Conservation (phyloP, 2,888 invertebrate genomes). For the Brachypterus glaber region DNA sequence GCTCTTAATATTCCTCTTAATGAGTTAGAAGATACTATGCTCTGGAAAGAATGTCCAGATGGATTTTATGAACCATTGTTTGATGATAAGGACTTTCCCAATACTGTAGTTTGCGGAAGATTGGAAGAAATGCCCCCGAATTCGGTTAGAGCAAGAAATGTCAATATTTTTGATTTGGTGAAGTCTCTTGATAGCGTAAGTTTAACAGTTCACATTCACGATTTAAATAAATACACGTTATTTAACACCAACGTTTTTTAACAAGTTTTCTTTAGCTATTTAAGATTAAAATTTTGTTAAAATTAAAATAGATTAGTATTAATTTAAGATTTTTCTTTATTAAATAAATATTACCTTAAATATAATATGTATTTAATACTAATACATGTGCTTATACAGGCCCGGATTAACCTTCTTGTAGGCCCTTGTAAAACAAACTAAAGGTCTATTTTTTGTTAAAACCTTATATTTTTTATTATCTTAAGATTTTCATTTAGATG, state of each 20-base stretch:
- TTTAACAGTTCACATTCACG: slow-evolving; percentile 27
- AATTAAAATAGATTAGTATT: too few species aligned
- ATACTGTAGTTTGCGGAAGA: slow-evolving; percentile 19
- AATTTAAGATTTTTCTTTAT: slow-evolving; percentile 3
- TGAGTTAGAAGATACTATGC: slow-evolving; percentile 39
- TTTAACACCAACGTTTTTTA: too few species aligned
- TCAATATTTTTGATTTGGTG: slow-evolving; percentile 31
- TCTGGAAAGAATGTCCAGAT: slow-evolving; percentile 34
- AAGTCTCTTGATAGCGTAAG: slow-evolving; percentile 27
- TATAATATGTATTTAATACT: slow-evolving; percentile 13
- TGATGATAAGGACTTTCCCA: slow-evolving; percentile 16
- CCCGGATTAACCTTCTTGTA: too few species aligned
- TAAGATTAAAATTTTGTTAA: not conserved
- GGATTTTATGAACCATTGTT: slow-evolving; percentile 27
- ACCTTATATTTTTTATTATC: too few species aligned
- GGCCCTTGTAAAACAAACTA: too few species aligned
- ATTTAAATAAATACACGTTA: slow-evolving; percentile 29
- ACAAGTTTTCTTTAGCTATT: too few species aligned
- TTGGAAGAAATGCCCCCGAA: slow-evolving; percentile 28
- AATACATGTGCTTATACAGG: too few species aligned
- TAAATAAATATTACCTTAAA: slow-evolving; percentile 12
- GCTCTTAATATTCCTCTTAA: slow-evolving; percentile 38
- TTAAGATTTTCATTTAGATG: too few species aligned
- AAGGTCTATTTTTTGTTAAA: too few species aligned
- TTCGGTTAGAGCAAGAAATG: slow-evolving; percentile 29